These are phyloP conservation scores for Grus americana DNA, from an alignment of 2,113 vertebrate genomes.

Conservation along the genomic window DNA sequence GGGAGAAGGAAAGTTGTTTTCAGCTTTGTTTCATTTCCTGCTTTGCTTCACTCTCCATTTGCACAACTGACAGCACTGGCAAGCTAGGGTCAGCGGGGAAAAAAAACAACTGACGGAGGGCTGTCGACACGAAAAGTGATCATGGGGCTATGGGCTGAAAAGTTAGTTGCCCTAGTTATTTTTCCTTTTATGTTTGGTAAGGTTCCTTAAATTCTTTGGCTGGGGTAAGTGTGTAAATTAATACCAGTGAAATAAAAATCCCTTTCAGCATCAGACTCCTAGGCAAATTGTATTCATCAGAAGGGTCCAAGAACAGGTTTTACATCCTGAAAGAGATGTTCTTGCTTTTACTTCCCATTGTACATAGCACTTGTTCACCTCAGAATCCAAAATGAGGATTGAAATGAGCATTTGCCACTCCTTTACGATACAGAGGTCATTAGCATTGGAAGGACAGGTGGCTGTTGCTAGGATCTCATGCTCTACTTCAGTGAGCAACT, in stretches of 20 bases:
- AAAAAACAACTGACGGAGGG: background rate
- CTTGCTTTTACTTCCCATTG: background rate
- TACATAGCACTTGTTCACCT: background rate
- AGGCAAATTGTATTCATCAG: background rate
- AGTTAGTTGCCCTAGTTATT: background rate
- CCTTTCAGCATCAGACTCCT: background rate
- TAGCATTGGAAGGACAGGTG: background rate
- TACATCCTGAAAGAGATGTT: background rate
- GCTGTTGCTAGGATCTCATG: background rate
- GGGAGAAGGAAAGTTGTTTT: background rate
- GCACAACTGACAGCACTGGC: background rate
- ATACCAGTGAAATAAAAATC: background rate
- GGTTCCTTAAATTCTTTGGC: background rate
- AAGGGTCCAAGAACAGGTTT: background rate
- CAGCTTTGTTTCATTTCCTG: background rate
- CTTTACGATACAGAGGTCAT: background rate
- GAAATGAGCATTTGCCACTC: background rate
- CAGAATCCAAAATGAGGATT: background rate
- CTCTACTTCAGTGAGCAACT: background rate
- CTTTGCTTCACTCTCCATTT: background rate
- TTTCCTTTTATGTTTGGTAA: background rate
- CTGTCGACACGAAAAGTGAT: background rate
- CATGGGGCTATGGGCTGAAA: background rate
- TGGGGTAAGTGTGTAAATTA: background rate
- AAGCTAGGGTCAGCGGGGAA: background rate